Evolutionary conservation across 2,888 invertebrate species (phyloP), one percentile per base, ranked within the genome.

Genomic region (Dendrolimus pini): DNA sequence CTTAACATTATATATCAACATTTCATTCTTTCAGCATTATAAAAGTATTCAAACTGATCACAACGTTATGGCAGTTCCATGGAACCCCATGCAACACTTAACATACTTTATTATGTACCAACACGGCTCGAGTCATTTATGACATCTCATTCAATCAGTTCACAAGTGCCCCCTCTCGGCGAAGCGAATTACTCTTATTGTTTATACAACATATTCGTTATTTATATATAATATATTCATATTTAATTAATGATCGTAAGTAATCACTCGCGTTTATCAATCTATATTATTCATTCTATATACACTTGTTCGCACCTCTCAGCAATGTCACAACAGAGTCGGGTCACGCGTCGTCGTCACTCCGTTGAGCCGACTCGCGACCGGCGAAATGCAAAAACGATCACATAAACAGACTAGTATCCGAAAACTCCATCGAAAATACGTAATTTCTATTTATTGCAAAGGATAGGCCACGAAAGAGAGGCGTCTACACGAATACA

Each of bases 31-130:
- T 82, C 85, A 82, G 86, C 85, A 87, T 83, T 89, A 89, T 89
- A 90, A 89, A 90, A 89, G 88, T 90, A 89, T 86, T 89, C 84
- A 90, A 89, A 89, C 87, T 80, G 86, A 89, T 90, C 90, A 89
- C 89, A 90, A 81, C 80, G 78, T 83, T 88, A 89, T 89, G 89
- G 89, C 90, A 85, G 88, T 72, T 81, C 89, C 84, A 83, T 83
- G 83, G 87, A 87, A 86, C 87, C 71, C 87, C 88, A 85, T 82
- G 86, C 87, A 85, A 85, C 85, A 82, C 84, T 83, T 78, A 80
- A 69, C 71, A 67, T 74, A 70, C 63, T 59, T 57, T 61, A 67
- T 60, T 65, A 65, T 64, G 72, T 71, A 79, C 83, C 85, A 81
- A 83, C 80, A 78, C 80, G 80, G 77, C 74, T 72, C 73, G 74